Evolutionary conservation across 2,113 vertebrate genomes (phyloP), one percentile per base, ranked within the genome.

Genomic region (Tragelaphus imberbis): DNA sequence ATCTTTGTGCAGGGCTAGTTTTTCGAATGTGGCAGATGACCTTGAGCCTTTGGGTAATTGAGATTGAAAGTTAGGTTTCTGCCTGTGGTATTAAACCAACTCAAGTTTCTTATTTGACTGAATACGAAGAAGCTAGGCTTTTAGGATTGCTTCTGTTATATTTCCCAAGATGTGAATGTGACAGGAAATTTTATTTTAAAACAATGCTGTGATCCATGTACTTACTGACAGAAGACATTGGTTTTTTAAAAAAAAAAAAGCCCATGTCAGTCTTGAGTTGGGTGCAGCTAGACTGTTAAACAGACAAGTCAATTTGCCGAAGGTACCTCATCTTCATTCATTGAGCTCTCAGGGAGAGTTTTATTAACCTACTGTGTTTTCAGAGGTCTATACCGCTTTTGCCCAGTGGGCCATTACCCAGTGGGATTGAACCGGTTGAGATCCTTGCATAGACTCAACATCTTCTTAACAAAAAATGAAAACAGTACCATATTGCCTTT

Each of bases 151-250:
- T 97, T 96, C 84, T 96, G 82, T 94, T 94, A 5, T 51, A 94
- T 97, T 90, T 97, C 85, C 85, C 84, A 96, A 95, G 92, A 87
- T 97, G 81, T 93, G 65, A 96, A 6, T 96, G 28, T 96, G 92
- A 96, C 61, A 97, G 65, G 71, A 93, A 93, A 94, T 98, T 96
- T 97, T 97, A 97, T 97, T 97, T 97, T 96, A 89, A 95, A 97
- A 97, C 96, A 96, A 93, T 95, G 87, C 79, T n/a, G 1, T 88
- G 44, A 91, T 97, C 79, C 91, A 5, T 71, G 40, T 95, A 47
- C 80, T 90, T 51, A 55, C 88, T 96, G 10, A 56, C 88, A 90
- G 84, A 96, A 97, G 97, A 56, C 77, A 49, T 71, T 40, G 0
- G 89, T 59, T 55, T n/a, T n/a, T 25, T 84, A 36, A 36, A 71